Evolutionary conservation across 2,888 invertebrate genomes (phyloP), one percentile per base, ranked within the genome.

Genomic region (Laothoe populi): DNA sequence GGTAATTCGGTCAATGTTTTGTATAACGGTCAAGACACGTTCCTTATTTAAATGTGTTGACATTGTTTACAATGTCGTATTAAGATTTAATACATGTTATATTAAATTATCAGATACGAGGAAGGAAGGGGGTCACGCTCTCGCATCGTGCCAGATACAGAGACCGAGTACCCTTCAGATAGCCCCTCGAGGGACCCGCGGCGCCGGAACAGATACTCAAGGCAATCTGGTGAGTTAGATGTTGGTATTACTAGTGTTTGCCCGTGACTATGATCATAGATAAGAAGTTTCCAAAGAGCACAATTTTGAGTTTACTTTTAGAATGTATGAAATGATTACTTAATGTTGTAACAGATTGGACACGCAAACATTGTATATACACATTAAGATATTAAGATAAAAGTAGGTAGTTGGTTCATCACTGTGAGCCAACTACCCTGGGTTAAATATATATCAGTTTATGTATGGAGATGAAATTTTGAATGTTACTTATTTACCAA

Each of bases 111-210:
- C 64, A 90, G 92, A 69, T 90, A 89, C 64, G 81, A 82, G 23
- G 85, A 79, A 8, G 81, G 80, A 0, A 84, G 89, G 8, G 79
- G 72, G 10, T 77, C 84, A 21, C 77, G 86, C 3, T 70, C 82
- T 46, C 81, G 81, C 65, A 81, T 78, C 66, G 75, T 83, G 1
- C 78, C 85, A 0, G 95, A 94, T 73, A 94, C 94, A n/a, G 95
- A 95, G 79, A 94, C 95, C 13, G 96, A 96, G 76, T 94, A 94
- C 73, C 94, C 94, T 86, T 95, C 95, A 2, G 94, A 95, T 70
- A 94, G 94, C 57, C 95, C 95, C 13, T 86, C 95, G 0, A 81
- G 94, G 59, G 77, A 83, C 45, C 87, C 88, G 63, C 82, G 84
- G 63, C 85, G 87, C 44, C 88, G 93, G 45, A 80, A 86, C 59